Evolutionary conservation across 2,888 invertebrate species (phyloP), one percentile per base, ranked within the genome.

Genomic region (Azorinus chamasolen): DNA sequence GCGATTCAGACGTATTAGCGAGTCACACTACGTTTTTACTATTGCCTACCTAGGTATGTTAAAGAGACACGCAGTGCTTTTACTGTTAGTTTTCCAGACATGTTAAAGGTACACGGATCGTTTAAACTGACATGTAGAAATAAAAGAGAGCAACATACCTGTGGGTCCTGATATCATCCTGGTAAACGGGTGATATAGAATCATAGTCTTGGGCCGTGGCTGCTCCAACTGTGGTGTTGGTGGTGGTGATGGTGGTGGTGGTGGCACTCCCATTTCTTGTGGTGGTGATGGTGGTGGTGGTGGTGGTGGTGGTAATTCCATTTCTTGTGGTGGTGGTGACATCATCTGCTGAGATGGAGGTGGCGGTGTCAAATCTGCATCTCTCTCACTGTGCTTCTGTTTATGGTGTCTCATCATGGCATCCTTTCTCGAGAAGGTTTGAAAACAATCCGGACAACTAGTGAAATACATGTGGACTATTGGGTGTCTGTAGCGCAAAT

Each of bases 181-280:
- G n/a, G 45, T 45, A 45, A 45, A 45, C 4, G 45, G 45, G 14
- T 45, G 45, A 18, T 45, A 16, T 20, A 45, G 45, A 5, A 45
- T 45, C 20, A 20, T 45, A 20, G n/a, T 4, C 10, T 4, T 45
- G n/a, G n/a, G 6, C 10, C 10, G 5, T 32, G 32, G 5, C 5
- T 32, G 32, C 32, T 24, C 51, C 24, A 18, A n/a, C n/a, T 16
- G 51, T 5, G 51, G 51, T 5, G 10, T 5, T 5, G 8, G 10
- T 16, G 6, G 20, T 22, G 22, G 22, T 4, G 20, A 22, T 12
- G 51, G 51, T 12, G 51, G 54, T 27, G 54, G 54, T 27, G 54
- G 54, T 27, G 54, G 54, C 54, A 37, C 54, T 10, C 32, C 54
- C 37, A 27, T 32, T n/a, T 54, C n/a, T n/a, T n/a, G n/a, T n/a